Conservation (phyloP, 2,113 vertebrate species). For the Microcebus griseorufus region DNA sequence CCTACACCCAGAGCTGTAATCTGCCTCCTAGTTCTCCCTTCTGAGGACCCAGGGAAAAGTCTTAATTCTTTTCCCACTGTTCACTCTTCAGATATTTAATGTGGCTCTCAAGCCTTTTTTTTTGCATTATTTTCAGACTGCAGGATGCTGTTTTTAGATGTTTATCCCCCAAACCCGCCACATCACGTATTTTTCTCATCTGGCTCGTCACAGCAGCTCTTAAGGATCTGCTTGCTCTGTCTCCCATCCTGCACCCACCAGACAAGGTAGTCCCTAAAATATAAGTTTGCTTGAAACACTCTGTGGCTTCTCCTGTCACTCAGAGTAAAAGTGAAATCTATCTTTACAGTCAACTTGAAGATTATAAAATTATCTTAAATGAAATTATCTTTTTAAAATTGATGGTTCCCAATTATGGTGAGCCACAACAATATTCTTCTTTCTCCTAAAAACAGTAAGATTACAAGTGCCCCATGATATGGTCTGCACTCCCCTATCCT, state of each 20-base stretch:
- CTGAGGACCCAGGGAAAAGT: not conserved
- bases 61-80: not conserved
- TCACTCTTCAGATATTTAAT: not conserved
- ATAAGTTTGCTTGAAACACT: not conserved
- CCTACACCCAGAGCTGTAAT: not conserved
- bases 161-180: not conserved
- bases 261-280: not conserved
- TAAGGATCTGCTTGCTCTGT: not conserved
- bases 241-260: not conserved
- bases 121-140: not conserved
- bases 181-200: not conserved
- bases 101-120: not conserved
- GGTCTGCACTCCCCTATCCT: fast-evolving
- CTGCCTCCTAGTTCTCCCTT: not conserved
- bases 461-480: not conserved
- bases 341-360: not conserved
- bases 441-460: not conserved
- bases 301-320: not conserved
- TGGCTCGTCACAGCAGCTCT: not conserved
- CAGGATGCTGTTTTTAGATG: not conserved
- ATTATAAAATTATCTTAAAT: not conserved
- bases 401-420: not conserved
- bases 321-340: not conserved
- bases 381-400: not conserved
- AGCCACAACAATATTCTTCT: not conserved